These are phyloP conservation scores for Clarias platycephalus DNA, from an alignment of 2,797 vertebrate genomes.

Conservation along the genomic window DNA sequence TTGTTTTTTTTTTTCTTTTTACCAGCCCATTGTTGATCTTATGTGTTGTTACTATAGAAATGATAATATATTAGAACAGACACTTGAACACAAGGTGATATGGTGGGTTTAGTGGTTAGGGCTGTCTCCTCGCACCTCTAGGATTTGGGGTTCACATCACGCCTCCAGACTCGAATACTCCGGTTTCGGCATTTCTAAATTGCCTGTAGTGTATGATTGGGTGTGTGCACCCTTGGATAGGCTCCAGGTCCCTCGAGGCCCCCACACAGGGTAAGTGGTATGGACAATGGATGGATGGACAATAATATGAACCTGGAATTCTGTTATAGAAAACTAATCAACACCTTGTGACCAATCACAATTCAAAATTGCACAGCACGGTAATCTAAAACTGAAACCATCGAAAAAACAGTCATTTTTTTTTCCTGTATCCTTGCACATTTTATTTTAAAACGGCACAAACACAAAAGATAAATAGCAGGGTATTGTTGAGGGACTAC, in stretches of 20 bases:
- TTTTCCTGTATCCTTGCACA: not conserved
- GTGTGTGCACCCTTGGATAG: no score
- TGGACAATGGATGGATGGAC: no score
- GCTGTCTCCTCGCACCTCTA: no score
- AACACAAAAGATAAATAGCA: not conserved
- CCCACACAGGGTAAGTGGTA: no score
- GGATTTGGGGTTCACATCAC: no score
- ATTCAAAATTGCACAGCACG: not conserved
- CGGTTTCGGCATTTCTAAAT: no score
- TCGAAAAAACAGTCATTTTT: not conserved
- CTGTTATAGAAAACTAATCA: not conserved
- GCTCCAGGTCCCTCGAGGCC: no score
- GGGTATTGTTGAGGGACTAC: not conserved
- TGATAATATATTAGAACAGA: not conserved
- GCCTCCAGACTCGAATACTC: no score
- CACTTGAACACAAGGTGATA: not conserved
- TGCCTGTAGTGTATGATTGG: no score
- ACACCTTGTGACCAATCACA: not conserved
- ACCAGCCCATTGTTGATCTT: not conserved
- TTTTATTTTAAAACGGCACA: not conserved
- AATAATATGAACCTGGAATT: not conserved
- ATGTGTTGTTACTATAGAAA: constrained; percentile 2
- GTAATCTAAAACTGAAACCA: not conserved
- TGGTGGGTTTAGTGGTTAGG: no score
- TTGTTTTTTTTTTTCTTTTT: not conserved